Conservation (phyloP, 2,888 invertebrate genomes). For the Tenthredo distinguenda region DNA sequence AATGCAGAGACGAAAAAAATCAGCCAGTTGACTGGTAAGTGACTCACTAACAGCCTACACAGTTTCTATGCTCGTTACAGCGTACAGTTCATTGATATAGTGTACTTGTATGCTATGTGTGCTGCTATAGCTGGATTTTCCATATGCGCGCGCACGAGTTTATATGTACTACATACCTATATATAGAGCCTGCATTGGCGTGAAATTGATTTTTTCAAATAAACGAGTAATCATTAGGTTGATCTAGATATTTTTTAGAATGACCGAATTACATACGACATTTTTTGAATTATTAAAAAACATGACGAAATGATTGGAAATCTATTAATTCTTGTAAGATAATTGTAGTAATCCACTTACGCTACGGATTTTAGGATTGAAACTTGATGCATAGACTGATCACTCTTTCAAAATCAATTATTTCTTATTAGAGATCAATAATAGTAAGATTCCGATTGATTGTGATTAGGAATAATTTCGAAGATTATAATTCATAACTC, state of each 20-base stretch:
- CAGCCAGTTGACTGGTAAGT: slow-evolving; percentile 86
- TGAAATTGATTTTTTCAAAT: background rate
- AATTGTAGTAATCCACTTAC: background rate
- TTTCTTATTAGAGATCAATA: background rate
- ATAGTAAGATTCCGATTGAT: background rate
- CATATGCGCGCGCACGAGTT: background rate
- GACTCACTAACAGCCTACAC: background rate
- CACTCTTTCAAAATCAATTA: background rate
- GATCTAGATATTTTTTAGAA: background rate
- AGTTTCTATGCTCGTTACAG: background rate
- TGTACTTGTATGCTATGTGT: background rate
- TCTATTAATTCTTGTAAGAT: background rate
- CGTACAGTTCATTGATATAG: background rate
- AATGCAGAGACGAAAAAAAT: slow-evolving; percentile 83
- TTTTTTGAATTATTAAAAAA: background rate
- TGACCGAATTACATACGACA: background rate
- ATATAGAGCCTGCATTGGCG: background rate
- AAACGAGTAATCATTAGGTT: background rate
- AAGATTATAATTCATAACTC: background rate
- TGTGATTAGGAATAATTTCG: background rate
- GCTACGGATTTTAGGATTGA: background rate
- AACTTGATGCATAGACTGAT: background rate
- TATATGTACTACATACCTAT: background rate
- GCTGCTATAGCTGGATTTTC: background rate
- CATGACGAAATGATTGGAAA: background rate